These are phyloP conservation scores for Thymelicus sylvestris DNA, from an alignment of 2,888 invertebrate species.

Conservation along the genomic window DNA sequence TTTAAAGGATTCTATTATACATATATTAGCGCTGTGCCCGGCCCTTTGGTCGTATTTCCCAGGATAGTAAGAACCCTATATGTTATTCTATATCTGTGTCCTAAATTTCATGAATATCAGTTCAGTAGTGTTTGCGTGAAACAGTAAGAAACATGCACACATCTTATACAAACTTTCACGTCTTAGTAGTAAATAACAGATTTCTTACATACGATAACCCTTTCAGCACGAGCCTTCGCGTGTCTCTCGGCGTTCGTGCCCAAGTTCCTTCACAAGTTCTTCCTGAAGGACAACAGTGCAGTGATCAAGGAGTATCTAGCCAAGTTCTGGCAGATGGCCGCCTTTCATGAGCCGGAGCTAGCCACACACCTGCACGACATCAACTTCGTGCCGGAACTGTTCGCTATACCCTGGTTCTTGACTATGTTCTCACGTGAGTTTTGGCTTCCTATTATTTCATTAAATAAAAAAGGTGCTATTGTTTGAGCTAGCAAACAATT, in stretches of 20 bases:
- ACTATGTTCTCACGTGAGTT: conserved; percentile 98
- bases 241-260: conserved; percentile 98
- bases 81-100: too few species aligned
- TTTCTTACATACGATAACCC: not conserved
- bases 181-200: not conserved
- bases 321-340: conserved; percentile 97
- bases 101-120: too few species aligned
- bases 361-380: conserved; percentile 96
- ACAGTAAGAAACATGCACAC: too few species aligned
- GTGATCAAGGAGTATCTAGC: conserved; percentile 98
- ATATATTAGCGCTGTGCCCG: too few species aligned
- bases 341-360: conserved; percentile 97
- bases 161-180: too few species aligned
- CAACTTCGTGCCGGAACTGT: conserved; percentile 98
- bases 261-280: conserved; percentile 98
- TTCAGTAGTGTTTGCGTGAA: too few species aligned
- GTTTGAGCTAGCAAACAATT: too few species aligned
- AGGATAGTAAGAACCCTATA: too few species aligned
- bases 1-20: too few species aligned
- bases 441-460: too few species aligned
- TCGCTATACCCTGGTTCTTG: conserved; percentile 99
- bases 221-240: conserved; percentile 95
- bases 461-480: too few species aligned
- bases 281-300: conserved; percentile 97
- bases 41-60: too few species aligned